Evolutionary conservation across 1,140 invertebrate species (phyloP), one percentile per base, ranked within the genome.

Genomic region (Dufourea novaeangliae): DNA sequence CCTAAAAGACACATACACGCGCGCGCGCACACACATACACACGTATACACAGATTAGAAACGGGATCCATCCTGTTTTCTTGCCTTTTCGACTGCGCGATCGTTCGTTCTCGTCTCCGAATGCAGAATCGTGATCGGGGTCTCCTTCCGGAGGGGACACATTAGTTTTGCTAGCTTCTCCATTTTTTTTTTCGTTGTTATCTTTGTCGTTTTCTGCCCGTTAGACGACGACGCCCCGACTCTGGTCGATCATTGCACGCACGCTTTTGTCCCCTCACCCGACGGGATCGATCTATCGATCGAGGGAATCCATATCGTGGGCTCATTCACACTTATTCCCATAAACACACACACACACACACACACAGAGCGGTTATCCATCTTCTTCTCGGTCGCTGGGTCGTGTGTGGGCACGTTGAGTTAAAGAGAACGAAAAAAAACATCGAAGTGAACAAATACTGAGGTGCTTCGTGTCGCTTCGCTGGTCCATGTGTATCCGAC

Each of bases 341-440:
- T n/a, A n/a, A n/a, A n/a, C n/a, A n/a, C n/a, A n/a, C n/a, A n/a
- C n/a, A n/a, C n/a, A n/a, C n/a, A n/a, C n/a, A n/a, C n/a, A n/a
- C n/a, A n/a, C n/a, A n/a, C n/a, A n/a, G n/a, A n/a, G n/a, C 52
- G 52, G 12, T 25, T 4, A n/a, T 37, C 57, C 41, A 50, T 73
- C 59, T 44, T 52, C 59, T 73, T 52, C 70, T 63, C 29, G 59
- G 50, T 63, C 70, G 32, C 22, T 73, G 70, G 8, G 37, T 59
- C 67, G 12, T n/a, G 37, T 44, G 25, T 20, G 14, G 50, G 46
- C 39, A 44, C 44, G 22, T 54, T 1, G 25, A 14, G 3, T 27
- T 25, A 14, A 5, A 22, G 14, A 14, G 4, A 10, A 46, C 1
- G 32, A 29, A 7, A 44, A 52, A 22, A 34, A 22, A 34, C 11